Percentiles rank a stretch among this genome's conserved stretches.
Evolutionary conservation across 2,888 invertebrate species (phyloP).

Genomic region (Alentia gelatinosa): DNA sequence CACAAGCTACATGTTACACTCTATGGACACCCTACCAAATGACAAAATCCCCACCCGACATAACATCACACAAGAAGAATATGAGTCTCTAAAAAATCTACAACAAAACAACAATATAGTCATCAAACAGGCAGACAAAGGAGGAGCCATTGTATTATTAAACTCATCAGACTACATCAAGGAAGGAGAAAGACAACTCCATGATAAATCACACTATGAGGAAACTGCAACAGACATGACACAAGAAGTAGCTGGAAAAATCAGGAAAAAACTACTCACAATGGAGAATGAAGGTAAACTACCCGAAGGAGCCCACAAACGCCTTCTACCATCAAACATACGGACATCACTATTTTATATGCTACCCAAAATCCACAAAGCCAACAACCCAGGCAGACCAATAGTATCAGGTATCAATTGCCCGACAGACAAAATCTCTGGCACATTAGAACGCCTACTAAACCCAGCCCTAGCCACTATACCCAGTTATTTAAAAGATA

Average conservation of each 20-base stretch:
- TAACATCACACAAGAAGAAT: too few relatives aligned
- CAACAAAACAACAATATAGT: background rate
- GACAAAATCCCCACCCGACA: too few relatives aligned
- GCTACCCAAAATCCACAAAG: conserved; percentile 20
- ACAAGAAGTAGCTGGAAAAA: background rate
- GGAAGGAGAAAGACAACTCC: background rate
- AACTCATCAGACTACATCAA: background rate
- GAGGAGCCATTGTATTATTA: background rate
- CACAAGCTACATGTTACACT: background rate
- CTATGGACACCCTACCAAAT: background rate
- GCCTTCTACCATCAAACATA: background rate
- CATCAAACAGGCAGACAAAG: conserved; percentile 25
- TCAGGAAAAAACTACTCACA: background rate
- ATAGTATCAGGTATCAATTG: background rate
- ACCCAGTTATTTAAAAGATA: background rate
- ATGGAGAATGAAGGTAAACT: background rate
- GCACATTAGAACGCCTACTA: background rate
- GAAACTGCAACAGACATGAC: background rate
- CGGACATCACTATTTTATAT: conserved; percentile 6
- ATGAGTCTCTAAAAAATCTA: background rate
- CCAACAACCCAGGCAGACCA: background rate
- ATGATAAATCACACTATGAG: background rate
- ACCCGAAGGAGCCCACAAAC: background rate
- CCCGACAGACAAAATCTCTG: background rate
- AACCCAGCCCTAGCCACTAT: background rate